These are phyloP conservation scores for Orbicella faveolata DNA, from an alignment of 64 coral and sea anemone species.

Conservation along the genomic window DNA sequence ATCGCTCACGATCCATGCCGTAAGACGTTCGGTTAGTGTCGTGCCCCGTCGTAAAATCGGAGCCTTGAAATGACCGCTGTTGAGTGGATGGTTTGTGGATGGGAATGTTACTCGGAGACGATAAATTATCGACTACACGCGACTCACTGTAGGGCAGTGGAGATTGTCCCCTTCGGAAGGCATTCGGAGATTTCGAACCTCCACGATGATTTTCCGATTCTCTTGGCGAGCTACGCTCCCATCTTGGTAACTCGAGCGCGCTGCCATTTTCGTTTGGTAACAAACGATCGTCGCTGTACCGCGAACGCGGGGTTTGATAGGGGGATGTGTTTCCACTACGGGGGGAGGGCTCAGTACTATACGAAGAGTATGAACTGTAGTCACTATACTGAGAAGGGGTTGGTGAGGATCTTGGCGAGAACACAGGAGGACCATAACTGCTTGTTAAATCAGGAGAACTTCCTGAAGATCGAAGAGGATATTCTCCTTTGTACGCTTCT, in stretches of 20 bases:
- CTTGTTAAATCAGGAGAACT: conserved; percentile 21
- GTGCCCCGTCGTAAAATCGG: background rate
- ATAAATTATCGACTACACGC: background rate
- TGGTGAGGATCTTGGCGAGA: background rate
- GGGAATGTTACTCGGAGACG: background rate
- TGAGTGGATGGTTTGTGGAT: background rate
- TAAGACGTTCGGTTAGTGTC: background rate
- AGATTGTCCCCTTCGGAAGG: background rate
- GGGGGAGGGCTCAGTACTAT: background rate
- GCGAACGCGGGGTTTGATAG: background rate
- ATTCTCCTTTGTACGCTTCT: background rate
- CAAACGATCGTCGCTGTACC: background rate
- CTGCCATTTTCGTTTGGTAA: background rate
- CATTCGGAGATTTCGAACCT: background rate
- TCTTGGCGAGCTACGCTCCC: background rate
- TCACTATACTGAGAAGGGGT: conserved; percentile 14
- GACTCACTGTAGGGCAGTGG: background rate
- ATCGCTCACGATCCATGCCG: background rate
- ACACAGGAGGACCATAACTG: background rate
- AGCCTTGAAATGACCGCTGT: background rate
- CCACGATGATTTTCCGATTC: background rate
- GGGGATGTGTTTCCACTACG: background rate
- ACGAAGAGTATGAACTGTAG: background rate
- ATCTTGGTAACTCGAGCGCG: background rate
- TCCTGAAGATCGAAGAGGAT: background rate